Percentiles rank a stretch among this genome's conserved stretches.
Evolutionary conservation across 2,113 vertebrate species (phyloP).

Genomic region (Fulica atra): DNA sequence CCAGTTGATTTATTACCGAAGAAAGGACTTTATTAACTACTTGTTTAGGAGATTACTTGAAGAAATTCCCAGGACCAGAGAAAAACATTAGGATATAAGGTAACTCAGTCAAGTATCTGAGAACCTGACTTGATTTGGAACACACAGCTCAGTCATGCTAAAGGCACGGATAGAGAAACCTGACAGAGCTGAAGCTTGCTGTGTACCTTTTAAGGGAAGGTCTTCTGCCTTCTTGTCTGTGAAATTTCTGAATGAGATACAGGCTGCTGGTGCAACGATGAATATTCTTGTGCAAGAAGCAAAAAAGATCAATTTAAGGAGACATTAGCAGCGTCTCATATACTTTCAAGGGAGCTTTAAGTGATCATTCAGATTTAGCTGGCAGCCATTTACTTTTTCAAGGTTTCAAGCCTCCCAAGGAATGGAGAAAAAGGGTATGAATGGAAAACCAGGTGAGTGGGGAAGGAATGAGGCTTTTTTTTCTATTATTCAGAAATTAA

Average conservation of each 20-base stretch:
- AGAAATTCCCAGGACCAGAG: background rate
- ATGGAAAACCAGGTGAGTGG: background rate
- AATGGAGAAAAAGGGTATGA: background rate
- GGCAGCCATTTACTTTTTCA: background rate
- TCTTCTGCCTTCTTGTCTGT: background rate
- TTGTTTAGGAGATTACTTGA: background rate
- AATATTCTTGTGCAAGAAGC: background rate
- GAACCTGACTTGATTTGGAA: background rate
- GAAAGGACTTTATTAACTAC: background rate
- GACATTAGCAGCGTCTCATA: background rate
- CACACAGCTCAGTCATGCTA: background rate
- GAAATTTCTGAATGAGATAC: background rate
- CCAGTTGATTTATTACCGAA: background rate
- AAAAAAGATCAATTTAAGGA: conserved; percentile 8
- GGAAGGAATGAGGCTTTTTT: background rate
- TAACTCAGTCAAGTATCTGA: background rate
- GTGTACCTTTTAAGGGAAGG: background rate
- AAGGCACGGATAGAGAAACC: background rate
- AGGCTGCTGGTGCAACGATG: background rate
- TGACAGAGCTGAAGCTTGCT: background rate
- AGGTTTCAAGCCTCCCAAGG: background rate
- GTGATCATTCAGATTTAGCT: background rate
- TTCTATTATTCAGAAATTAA: background rate
- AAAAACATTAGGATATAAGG: background rate
- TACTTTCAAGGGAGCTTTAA: background rate